Conservation (phyloP, 1,140 invertebrate species). For the Charaxes varanes region DNA sequence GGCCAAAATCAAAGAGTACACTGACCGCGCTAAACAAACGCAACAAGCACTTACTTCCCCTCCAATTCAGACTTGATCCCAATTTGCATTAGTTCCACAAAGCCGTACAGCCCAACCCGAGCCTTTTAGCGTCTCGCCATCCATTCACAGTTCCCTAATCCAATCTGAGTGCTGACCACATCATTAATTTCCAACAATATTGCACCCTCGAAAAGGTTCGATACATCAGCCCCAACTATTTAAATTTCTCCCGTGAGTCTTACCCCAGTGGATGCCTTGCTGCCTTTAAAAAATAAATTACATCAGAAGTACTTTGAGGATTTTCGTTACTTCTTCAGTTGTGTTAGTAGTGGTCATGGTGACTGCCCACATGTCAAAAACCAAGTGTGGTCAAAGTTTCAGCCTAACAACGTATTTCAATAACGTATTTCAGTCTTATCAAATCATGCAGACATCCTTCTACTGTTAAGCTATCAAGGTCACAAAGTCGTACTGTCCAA, state of each 20-base stretch:
- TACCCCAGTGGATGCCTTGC: constrained; percentile 49
- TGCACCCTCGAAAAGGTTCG: no score
- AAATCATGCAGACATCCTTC: no score
- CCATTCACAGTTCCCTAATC: constrained; percentile 50
- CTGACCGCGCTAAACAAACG: constrained; percentile 18
- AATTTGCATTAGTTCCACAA: constrained; percentile 58
- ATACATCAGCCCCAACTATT: constrained; percentile 67
- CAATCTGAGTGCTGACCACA: constrained; percentile 64
- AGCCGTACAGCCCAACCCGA: constrained; percentile 42
- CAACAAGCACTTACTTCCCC: constrained; percentile 27
- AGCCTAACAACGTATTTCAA: no score
- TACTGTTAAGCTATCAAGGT: no score
- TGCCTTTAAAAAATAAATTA: no score
- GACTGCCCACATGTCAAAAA: no score
- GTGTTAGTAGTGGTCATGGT: no score
- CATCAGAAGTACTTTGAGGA: no score
- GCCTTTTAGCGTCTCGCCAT: constrained; percentile 53
- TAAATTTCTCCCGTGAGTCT: constrained; percentile 54
- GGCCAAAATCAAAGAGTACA: no score
- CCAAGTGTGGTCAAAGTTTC: no score
- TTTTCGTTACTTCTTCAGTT: no score
- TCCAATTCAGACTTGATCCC: constrained; percentile 15
- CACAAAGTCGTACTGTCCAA: constrained; percentile 48
- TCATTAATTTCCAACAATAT: constrained; percentile 70
- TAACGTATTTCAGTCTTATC: no score